Conservation (phyloP, 2,113 vertebrate species). For the Seriola dumerili region DNA sequence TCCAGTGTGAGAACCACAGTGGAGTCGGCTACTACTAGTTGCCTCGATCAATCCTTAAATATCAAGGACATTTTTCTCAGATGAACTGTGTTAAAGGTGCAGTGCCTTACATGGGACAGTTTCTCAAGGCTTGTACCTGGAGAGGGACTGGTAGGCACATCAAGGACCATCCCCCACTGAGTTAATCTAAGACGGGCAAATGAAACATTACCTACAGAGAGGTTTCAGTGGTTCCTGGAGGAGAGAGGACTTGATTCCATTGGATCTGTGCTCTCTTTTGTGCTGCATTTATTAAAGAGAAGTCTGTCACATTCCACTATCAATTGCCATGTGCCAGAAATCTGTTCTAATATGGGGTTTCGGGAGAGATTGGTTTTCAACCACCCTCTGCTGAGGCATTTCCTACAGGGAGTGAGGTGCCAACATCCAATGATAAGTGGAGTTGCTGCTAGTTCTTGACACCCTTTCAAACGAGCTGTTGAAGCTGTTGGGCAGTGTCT, state of each 20-base stretch:
- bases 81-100: constrained; percentile 8
- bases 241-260: constrained; percentile 35
- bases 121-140: constrained; percentile 41
- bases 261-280: constrained; percentile 38
- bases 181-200: constrained; percentile 38
- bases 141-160: constrained; percentile 31
- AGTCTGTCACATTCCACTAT: constrained; percentile 60
- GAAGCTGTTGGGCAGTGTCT: constrained; percentile 62
- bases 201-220: constrained; percentile 29
- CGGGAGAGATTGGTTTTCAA: constrained; percentile 71
- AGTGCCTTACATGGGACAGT: constrained; percentile 12
- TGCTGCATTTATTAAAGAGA: constrained; percentile 48
- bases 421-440: constrained; percentile 72
- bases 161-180: constrained; percentile 28
- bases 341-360: constrained; percentile 53
- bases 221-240: constrained; percentile 34
- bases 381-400: constrained; percentile 56
- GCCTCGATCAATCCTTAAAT: constrained; percentile 14
- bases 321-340: constrained; percentile 60
- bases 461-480: constrained; percentile 66
- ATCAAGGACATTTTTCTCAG: constrained; percentile 14
- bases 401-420: constrained; percentile 72
- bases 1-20: neutral
- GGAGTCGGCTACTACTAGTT: neutral
- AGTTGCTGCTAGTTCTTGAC: constrained; percentile 70